Evolutionary conservation across 2,113 vertebrate species (phyloP), one percentile per base, ranked within the genome.

Genomic region (Brevimyrus niger): DNA sequence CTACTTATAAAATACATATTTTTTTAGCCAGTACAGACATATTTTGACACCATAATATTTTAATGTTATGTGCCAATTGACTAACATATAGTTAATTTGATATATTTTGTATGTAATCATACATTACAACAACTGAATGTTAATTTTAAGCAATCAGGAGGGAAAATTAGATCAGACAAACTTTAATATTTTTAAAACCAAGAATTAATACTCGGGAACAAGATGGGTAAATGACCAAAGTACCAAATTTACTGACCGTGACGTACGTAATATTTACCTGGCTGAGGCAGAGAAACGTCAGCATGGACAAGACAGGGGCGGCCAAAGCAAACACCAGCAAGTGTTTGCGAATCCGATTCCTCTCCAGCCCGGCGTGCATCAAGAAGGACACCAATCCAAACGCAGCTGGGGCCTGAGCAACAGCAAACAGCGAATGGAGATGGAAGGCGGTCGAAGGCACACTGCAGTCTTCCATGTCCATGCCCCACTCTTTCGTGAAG

Each of bases 361-460:
- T 96, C 93, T 99, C 98, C 1, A 99, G 96, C 50, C 98, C 98
- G 1, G 98, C 98, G 0, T 99, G 98, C 98, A 99, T 99, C 89
- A 99, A 96, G 95, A 99, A 99, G 2, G 98, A 99, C 65, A 99
- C 98, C 83, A 99, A 95, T 82, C 98, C 98, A 90, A 99, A 99
- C 0, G 98, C 98, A 88, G 98, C 98, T 8, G 98, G 98, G 38
- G 98, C 98, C 98, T 99, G 91, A 35, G 89, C 38, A 86, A 69
- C 1, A 0, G 80, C 15, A 10, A 85, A 17, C 10, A 15, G 76
- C 21, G 61, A 0, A 86, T 44, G 10, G 48, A 1, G 47, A 55
- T 38, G 85, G 85, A 53, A 31, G 35, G 17, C 4, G 46, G 9
- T 51, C 23, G 53, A 19, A 86, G 27, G 31, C 17, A 86, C 23